A percentile compares a stretch with the other conserved stretches of the same genome.
Evolutionary conservation across 2,888 invertebrate species (phyloP).

Genomic region (Phengaris alcon): DNA sequence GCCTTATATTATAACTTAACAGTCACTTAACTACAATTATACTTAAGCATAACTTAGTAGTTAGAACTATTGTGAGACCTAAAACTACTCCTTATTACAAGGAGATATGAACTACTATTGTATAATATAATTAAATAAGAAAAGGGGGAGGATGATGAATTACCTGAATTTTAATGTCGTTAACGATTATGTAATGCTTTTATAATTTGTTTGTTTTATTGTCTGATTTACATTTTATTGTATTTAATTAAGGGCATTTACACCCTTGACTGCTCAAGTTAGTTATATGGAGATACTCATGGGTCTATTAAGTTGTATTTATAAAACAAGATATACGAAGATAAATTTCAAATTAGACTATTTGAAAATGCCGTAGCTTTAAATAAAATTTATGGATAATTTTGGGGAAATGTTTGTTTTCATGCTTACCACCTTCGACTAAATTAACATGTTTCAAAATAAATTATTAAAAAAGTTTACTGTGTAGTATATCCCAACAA

Average conservation of each 20-base stretch:
- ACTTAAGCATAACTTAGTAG: constrained; percentile 42
- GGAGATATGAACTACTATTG: constrained; percentile 36
- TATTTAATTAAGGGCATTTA: constrained; percentile 64
- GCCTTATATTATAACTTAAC: constrained; percentile 72
- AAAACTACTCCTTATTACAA: constrained; percentile 42
- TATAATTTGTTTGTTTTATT: constrained; percentile 77
- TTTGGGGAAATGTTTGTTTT: background rate
- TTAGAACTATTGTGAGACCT: background rate
- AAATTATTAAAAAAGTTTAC: background rate
- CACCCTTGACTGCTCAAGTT: constrained; percentile 43
- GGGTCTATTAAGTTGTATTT: background rate
- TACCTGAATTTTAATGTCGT: constrained; percentile 69
- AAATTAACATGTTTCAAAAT: background rate
- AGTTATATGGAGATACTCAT: background rate
- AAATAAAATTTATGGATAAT: background rate
- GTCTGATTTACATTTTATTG: constrained; percentile 69
- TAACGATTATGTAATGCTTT: constrained; percentile 65
- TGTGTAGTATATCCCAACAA: background rate
- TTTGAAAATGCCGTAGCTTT: background rate
- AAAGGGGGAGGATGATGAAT: constrained; percentile 69
- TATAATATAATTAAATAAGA: constrained; percentile 41
- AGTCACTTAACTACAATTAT: constrained; percentile 74
- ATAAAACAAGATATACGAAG: background rate
- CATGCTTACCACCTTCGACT: background rate
- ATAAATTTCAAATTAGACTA: background rate